Conservation (phyloP, 2,797 vertebrate species). For the Hapalemur alaotrensis region DNA sequence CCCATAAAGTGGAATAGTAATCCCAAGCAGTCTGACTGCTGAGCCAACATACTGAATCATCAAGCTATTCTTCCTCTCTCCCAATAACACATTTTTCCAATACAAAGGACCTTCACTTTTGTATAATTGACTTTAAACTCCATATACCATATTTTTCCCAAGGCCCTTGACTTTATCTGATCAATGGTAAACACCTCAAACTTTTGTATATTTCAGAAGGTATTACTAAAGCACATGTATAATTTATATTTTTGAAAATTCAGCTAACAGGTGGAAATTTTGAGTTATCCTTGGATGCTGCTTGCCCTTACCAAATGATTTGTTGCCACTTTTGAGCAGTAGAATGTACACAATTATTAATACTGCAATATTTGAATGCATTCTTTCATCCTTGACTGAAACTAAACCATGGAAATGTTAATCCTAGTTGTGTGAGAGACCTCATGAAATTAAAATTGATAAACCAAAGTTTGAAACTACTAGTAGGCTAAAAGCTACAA, state of each 20-base stretch:
- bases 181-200: neutral
- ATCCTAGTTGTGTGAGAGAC: neutral
- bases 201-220: neutral
- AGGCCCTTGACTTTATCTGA: neutral
- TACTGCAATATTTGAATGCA: slow-evolving; percentile 1
- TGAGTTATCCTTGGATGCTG: neutral
- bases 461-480: neutral
- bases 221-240: neutral
- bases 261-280: neutral
- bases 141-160: neutral
- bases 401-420: neutral
- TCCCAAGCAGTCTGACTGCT: neutral
- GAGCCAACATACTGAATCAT: neutral
- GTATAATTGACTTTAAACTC: neutral
- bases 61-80: neutral
- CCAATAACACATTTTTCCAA: neutral
- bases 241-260: slow-evolving; percentile 15
- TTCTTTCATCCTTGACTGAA: neutral
- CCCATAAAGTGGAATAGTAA: neutral
- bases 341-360: neutral
- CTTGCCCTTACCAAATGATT: neutral
- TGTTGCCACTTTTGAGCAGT: neutral
- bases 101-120: neutral
- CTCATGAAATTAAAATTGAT: slow-evolving; percentile 7
- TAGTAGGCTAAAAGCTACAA: neutral